Base-by-base conservation (phyloP, 2,113 vertebrate species). In the Tretioscincus oriximinensis region DNA sequence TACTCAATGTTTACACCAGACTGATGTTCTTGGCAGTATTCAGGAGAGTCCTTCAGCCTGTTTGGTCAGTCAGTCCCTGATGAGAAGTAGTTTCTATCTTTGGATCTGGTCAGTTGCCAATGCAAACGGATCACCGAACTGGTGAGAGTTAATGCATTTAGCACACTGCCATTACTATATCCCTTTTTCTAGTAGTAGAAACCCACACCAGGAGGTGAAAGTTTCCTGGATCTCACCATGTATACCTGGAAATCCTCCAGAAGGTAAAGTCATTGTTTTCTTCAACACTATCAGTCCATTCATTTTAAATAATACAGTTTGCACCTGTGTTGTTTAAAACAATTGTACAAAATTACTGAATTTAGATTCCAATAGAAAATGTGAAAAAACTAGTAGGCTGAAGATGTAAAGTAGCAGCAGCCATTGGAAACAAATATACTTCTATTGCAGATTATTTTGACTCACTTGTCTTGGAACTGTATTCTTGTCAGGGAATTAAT, bases 101-200 rank as follows among this genome's bases (percentile, higher is more conserved):
- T 45, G 20, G 58, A 18, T 77, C 51, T 9, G 47, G n/a, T 54
- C 51, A 5, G 73, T 20, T 78, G 63, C 26, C 64, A 63, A 61
- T 47, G 28, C 64, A 79, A 79, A 74, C 4, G 2, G 71, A 11
- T 79, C 54, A 77, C 18, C 61, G 64, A 31, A 60, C 77, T 69
- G 29, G n/a, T 83, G 77, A 81, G 67, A 84, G 41, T 70, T 82
- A 61, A 84, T 84, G 72, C 18, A 35, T 77, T 72, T 12, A 84
- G 51, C 64, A 73, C 51, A 64, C 12, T 54, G 80, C 22, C 4
- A 4, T 9, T 5, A 1, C 4, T 22, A 26, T 49, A 72, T 20
- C 1, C 3, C 12, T 22, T 12, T 70, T 78, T 70, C 47, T 29
- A 70, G 47, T 12, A 77, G 84, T 58, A 69, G 0, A 3, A 16